phyloP scores from a whole-genome alignment of 2,888 invertebrate genomes.

The Coleophora deauratella region DNA sequence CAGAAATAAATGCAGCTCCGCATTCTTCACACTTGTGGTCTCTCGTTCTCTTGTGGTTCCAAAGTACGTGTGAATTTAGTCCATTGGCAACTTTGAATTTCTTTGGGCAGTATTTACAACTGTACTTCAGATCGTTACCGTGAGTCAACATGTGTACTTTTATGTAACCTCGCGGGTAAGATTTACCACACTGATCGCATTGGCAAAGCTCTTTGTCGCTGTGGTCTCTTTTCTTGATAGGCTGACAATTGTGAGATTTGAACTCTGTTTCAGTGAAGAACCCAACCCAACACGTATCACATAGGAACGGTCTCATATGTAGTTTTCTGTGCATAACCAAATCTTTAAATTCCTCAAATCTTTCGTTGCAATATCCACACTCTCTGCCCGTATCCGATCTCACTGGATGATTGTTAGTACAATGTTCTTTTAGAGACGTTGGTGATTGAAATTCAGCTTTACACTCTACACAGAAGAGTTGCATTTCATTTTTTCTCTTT shows the following conservation, averaged over 20 bases:
- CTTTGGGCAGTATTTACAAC: slow-evolving; percentile 64
- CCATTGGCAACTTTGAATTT: slow-evolving; percentile 65
- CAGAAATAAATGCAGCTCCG: slow-evolving; percentile 61
- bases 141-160: slow-evolving; percentile 64
- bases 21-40: slow-evolving; percentile 65
- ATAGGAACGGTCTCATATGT: slow-evolving; percentile 56
- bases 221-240: slow-evolving; percentile 34
- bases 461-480: slow-evolving; percentile 59
- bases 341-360: slow-evolving; percentile 59
- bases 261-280: slow-evolving; percentile 41
- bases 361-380: slow-evolving; percentile 63
- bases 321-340: slow-evolving; percentile 56
- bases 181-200: slow-evolving; percentile 68
- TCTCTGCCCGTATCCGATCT: slow-evolving; percentile 48
- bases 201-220: slow-evolving; percentile 40
- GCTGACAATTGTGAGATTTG: slow-evolving; percentile 45
- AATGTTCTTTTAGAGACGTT: slow-evolving; percentile 45
- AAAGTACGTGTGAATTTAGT: slow-evolving; percentile 57
- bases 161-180: slow-evolving; percentile 63
- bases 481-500: slow-evolving; percentile 13
- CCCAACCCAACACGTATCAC: slow-evolving; percentile 64
- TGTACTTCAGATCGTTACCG: slow-evolving; percentile 48
- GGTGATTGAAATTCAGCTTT: slow-evolving; percentile 46
- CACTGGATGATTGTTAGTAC: slow-evolving; percentile 41
- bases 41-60: slow-evolving; percentile 63